Evolutionary conservation across 2,797 vertebrate species (phyloP).

Genomic region (Saxicola maurus): DNA sequence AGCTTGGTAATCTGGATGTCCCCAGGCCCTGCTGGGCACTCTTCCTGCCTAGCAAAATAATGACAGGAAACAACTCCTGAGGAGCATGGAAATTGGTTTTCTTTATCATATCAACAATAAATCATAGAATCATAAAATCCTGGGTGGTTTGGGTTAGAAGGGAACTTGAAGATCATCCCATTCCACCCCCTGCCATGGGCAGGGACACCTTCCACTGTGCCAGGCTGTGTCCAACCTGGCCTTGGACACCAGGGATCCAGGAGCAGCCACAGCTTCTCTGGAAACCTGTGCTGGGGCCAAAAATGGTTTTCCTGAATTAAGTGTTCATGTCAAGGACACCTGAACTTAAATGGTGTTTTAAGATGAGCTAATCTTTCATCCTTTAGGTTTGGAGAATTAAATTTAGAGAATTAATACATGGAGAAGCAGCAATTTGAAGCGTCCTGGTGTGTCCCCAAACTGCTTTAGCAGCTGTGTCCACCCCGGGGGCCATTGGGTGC

Average conservation of each 20-base stretch:
- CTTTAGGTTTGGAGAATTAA: background rate
- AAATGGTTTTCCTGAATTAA: background rate
- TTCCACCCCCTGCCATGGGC: background rate
- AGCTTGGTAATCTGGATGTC: constrained; percentile 82
- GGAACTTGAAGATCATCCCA: background rate
- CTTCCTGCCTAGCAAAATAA: constrained; percentile 79
- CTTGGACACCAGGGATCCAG: background rate
- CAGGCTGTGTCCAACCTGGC: fast-evolving
- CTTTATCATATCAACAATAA: background rate
- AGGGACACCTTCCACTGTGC: background rate
- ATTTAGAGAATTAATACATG: too few species aligned
- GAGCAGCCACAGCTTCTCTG: background rate
- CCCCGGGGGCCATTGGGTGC: fast-evolving
- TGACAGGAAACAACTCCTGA: background rate
- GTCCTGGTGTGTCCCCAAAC: background rate
- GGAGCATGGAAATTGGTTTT: background rate
- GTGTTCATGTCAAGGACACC: background rate
- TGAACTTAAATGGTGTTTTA: background rate
- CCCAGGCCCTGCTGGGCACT: constrained; percentile 84
- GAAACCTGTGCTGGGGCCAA: background rate
- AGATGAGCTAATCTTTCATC: background rate
- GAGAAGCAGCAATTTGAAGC: background rate
- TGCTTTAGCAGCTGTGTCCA: background rate
- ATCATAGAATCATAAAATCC: background rate
- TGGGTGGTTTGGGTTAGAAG: background rate